Conservation (phyloP, 2,113 vertebrate species). For the Nycticebus coucang region DNA sequence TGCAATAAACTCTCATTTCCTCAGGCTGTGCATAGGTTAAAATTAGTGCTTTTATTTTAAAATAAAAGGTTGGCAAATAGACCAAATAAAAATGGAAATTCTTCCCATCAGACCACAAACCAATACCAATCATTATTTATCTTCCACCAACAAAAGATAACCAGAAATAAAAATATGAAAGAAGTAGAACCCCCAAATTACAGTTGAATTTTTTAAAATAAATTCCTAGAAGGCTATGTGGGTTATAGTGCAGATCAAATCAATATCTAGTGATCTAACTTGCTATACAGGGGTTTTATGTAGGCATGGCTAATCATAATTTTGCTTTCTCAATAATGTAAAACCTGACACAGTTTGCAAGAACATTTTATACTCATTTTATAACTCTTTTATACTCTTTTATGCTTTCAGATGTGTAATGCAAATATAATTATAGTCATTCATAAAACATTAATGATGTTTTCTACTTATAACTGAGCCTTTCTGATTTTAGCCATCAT, state of each 20-base stretch:
- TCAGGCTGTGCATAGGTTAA: not conserved
- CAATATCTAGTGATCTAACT: not conserved
- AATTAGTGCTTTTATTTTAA: constrained; percentile 39
- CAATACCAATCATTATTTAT: not conserved
- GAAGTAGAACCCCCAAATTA: not conserved
- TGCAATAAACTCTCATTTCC: constrained; percentile 28
- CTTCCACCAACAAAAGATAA: constrained; percentile 10
- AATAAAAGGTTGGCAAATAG: constrained; percentile 37
- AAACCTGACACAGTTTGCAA: not conserved
- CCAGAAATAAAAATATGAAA: constrained; percentile 4
- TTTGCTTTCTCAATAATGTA: constrained; percentile 39
- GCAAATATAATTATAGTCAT: constrained; percentile 23
- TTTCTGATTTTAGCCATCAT: not conserved
- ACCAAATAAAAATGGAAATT: not conserved
- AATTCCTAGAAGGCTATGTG: not conserved
- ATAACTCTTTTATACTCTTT: not conserved
- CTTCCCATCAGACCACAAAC: not conserved
- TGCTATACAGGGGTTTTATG: not conserved
- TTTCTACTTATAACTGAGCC: not conserved
- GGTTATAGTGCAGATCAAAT: not conserved
- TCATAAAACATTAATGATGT: constrained; percentile 44
- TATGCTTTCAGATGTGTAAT: constrained; percentile 14
- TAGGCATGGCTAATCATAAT: not conserved
- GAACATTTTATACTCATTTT: not conserved
- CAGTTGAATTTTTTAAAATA: not conserved